Evolutionary conservation across 2,797 vertebrate genomes (phyloP).

Genomic region (Pseudochirops corinnae): DNA sequence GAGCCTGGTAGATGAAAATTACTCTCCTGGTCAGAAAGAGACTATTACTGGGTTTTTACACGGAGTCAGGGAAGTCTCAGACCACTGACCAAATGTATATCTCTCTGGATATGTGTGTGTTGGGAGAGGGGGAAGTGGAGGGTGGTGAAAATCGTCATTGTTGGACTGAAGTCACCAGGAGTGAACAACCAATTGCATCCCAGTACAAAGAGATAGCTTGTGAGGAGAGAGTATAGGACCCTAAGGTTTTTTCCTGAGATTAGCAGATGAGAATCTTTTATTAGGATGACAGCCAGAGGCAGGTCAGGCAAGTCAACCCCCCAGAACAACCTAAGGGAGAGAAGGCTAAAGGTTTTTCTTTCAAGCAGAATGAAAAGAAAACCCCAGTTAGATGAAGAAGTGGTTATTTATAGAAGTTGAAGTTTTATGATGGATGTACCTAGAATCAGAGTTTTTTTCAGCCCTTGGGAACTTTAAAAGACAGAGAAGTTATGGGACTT

Average conservation of each 20-base stretch:
- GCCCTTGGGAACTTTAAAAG: background rate
- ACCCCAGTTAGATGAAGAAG: conserved; percentile 40
- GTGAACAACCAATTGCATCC: background rate
- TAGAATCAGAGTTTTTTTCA: conserved; percentile 35
- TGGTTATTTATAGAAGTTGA: conserved; percentile 27
- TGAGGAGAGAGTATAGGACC: background rate
- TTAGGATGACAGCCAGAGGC: background rate
- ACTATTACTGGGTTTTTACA: background rate
- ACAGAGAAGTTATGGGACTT: background rate
- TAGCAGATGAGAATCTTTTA: conserved; percentile 13
- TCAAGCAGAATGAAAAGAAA: conserved; percentile 47
- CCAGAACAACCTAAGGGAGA: background rate
- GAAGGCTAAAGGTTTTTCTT: conserved; percentile 18
- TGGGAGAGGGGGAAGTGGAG: background rate
- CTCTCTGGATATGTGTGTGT: background rate
- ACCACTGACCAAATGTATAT: background rate
- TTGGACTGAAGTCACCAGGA: background rate
- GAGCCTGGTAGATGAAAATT: background rate
- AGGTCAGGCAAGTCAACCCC: conserved; percentile 1
- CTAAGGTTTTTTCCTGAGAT: background rate
- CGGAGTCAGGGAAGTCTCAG: background rate
- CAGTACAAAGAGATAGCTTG: background rate
- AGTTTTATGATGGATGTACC: conserved; percentile 50
- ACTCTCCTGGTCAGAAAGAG: background rate
- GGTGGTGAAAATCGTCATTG: background rate